Evolutionary conservation across 1,140 invertebrate species (phyloP).

Genomic region (Drosophila orena): DNA sequence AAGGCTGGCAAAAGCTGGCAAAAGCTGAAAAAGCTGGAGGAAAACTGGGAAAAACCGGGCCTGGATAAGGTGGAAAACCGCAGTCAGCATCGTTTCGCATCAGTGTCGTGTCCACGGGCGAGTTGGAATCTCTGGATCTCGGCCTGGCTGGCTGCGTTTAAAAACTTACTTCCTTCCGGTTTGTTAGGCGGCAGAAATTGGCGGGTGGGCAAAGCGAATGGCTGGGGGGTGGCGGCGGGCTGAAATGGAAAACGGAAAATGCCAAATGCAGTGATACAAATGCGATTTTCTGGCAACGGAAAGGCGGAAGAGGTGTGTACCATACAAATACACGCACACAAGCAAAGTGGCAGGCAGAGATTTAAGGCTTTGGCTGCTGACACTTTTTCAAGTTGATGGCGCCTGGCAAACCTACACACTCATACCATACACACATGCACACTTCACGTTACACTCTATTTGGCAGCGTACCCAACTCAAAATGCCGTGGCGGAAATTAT

Average conservation of each 20-base stretch:
- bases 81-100: slow-evolving; percentile 56
- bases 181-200: slow-evolving; percentile 77
- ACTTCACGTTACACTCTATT: slow-evolving; percentile 73
- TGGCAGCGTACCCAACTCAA: slow-evolving; percentile 79
- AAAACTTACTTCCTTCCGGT: slow-evolving; percentile 81
- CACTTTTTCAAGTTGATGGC: slow-evolving; percentile 80
- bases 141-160: slow-evolving; percentile 57
- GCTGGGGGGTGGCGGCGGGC: neutral
- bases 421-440: slow-evolving; percentile 9
- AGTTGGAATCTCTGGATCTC: slow-evolving; percentile 27
- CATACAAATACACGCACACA: slow-evolving; percentile 20
- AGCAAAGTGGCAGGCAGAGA: slow-evolving; percentile 71
- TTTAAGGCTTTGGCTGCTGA: slow-evolving; percentile 76
- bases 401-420: slow-evolving; percentile 36
- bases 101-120: slow-evolving; percentile 48
- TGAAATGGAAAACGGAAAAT: slow-evolving; percentile 42
- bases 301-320: slow-evolving; percentile 60
- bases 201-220: slow-evolving; percentile 1
- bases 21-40: neutral
- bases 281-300: slow-evolving; percentile 64
- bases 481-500: slow-evolving; percentile 76
- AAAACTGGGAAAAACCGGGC: neutral
- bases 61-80: slow-evolving; percentile 5
- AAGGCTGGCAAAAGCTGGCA: neutral
- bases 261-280: slow-evolving; percentile 79